Evolutionary conservation across 2,888 invertebrate species (phyloP).

Genomic region (Ditylenchus weischeri): DNA sequence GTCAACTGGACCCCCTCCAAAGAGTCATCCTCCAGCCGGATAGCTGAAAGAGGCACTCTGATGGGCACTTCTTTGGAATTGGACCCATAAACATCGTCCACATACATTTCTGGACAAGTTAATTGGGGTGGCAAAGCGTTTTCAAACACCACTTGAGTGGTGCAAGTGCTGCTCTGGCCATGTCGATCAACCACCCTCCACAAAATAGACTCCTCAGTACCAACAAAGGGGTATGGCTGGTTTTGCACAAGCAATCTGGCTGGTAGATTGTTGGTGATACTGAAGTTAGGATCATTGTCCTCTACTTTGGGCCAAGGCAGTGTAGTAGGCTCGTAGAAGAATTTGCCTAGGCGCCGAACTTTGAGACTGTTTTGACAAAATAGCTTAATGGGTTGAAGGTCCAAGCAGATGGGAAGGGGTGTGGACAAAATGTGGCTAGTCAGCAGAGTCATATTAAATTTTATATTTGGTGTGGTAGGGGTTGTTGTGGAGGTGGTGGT

Average conservation of each 20-base stretch:
- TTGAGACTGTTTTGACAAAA: constrained; percentile 15
- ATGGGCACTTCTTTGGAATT: constrained; percentile 12
- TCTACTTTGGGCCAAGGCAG: constrained; percentile 23
- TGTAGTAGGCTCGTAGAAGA: constrained; percentile 22
- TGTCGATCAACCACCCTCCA: constrained; percentile 25
- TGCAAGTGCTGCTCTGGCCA: constrained; percentile 14
- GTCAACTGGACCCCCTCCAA: constrained; percentile 7
- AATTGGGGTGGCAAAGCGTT: background rate
- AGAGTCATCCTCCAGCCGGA: constrained; percentile 14
- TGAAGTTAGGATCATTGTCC: constrained; percentile 28
- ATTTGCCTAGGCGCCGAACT: constrained; percentile 10
- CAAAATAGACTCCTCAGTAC: constrained; percentile 24
- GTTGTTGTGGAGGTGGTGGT: background rate
- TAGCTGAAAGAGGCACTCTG: constrained; percentile 8
- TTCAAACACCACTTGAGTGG: constrained; percentile 18
- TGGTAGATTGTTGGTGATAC: constrained; percentile 12
- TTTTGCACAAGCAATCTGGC: background rate
- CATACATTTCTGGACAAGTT: constrained; percentile 8
- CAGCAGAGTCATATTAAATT: too few relatives aligned
- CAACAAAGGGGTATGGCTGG: constrained; percentile 24
- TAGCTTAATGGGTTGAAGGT: constrained; percentile 24
- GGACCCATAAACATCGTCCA: constrained; percentile 17
- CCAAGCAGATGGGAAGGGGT: constrained; percentile 21
- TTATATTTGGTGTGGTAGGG: too few relatives aligned
- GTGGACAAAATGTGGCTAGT: background rate